A percentile compares a stretch with the other conserved stretches of the same genome.
These are phyloP conservation scores for Colostygia pectinataria DNA, from an alignment of 2,888 invertebrate species.

Conservation along the genomic window DNA sequence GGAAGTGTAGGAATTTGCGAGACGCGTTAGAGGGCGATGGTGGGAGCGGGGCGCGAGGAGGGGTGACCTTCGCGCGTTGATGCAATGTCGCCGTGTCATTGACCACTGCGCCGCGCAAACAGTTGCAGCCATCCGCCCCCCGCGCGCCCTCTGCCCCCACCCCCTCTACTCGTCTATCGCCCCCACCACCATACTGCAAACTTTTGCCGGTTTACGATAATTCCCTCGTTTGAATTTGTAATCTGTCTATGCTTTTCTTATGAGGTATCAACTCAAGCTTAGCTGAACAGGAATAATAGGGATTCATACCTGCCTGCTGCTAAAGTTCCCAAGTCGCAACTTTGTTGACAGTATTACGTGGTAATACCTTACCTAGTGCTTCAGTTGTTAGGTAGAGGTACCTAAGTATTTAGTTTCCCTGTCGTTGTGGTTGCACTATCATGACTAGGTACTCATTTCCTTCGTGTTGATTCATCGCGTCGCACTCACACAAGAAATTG, in stretches of 20 bases:
- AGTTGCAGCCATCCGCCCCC: slow-evolving; percentile 46
- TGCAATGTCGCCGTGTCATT: slow-evolving; percentile 81
- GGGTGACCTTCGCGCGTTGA: slow-evolving; percentile 43
- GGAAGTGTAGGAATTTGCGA: slow-evolving; percentile 51
- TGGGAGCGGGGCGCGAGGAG: slow-evolving; percentile 47
- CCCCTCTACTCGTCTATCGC: slow-evolving; percentile 35
- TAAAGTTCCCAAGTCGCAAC: neutral
- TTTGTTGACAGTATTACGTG: no score
- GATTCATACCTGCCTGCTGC: neutral
- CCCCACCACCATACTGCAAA: slow-evolving; percentile 47
- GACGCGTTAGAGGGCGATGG: slow-evolving; percentile 49
- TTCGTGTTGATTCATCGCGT: slow-evolving; percentile 18
- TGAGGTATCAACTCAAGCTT: slow-evolving; percentile 14
- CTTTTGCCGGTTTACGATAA: slow-evolving; percentile 42
- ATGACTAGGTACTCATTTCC: slow-evolving; percentile 15
- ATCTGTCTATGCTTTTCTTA: slow-evolving; percentile 26
- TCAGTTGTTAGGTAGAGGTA: no score
- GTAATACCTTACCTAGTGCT: neutral
- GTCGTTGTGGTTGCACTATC: slow-evolving; percentile 14
- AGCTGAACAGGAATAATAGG: neutral
- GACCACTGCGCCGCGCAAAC: slow-evolving; percentile 45
- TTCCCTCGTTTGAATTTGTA: slow-evolving; percentile 34
- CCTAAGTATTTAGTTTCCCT: slow-evolving; percentile 8
- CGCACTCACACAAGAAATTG: slow-evolving; percentile 12
- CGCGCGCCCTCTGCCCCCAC: slow-evolving; percentile 39